Conservation (phyloP, 2,113 vertebrate species). For the Cariama cristata region DNA sequence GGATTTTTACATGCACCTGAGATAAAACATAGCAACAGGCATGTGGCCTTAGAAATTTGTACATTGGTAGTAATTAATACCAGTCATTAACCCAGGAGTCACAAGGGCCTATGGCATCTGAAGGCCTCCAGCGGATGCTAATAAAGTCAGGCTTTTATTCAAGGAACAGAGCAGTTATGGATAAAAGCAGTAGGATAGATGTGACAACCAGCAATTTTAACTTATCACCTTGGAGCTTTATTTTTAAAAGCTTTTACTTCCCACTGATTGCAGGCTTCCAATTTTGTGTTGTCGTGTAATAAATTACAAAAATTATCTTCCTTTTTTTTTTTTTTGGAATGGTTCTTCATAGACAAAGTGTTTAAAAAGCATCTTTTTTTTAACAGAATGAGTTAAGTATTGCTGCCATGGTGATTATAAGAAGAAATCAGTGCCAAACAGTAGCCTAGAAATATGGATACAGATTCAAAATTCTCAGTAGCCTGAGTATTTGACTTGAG, state of each 20-base stretch:
- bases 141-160: conserved; percentile 23
- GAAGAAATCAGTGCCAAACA: not conserved
- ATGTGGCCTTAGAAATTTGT: not conserved
- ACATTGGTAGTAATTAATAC: conserved; percentile 10
- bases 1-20: not conserved
- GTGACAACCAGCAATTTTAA: conserved; percentile 62
- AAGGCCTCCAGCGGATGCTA: not conserved
- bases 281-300: conserved; percentile 55
- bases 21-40: not conserved
- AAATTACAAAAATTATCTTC: conserved; percentile 40
- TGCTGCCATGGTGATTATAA: conserved; percentile 45
- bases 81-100: conserved; percentile 2
- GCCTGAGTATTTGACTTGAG: not conserved
- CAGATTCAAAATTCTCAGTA: not conserved
- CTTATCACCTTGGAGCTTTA: conserved; percentile 52
- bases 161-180: conserved; percentile 25
- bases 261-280: conserved; percentile 61
- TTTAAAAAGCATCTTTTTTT: conserved; percentile 1
- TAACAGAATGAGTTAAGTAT: conserved; percentile 31
- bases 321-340: not conserved
- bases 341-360: not conserved
- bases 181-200: conserved; percentile 56
- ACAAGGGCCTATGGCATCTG: not conserved
- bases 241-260: conserved; percentile 70
- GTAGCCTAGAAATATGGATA: not conserved